Percentiles rank a stretch among this genome's conserved stretches.
These are phyloP conservation scores for Timema podura DNA, from an alignment of 2,888 invertebrate species.

Conservation along the genomic window DNA sequence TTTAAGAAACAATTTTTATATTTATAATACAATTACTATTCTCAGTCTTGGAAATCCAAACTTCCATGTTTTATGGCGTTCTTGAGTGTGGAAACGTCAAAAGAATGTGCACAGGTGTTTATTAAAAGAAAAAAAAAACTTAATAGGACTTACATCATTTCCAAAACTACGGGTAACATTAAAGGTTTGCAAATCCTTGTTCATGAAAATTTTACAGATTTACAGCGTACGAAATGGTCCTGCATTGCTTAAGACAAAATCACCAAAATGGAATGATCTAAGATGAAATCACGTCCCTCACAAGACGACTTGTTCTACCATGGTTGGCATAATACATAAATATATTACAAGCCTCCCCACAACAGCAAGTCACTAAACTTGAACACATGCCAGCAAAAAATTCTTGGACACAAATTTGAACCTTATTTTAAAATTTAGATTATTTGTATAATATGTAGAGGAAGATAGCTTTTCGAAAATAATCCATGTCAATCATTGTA, in stretches of 20 bases:
- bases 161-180: background rate
- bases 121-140: background rate
- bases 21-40: too few relatives aligned
- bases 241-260: background rate
- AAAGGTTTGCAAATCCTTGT: conserved; percentile 8
- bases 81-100: background rate
- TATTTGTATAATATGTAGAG: background rate
- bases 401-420: background rate
- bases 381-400: background rate
- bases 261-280: background rate
- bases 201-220: background rate
- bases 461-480: background rate
- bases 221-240: conserved; percentile 4
- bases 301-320: background rate
- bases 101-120: background rate
- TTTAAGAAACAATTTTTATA: too few relatives aligned
- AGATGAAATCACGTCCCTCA: background rate
- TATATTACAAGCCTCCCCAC: conserved; percentile 1
- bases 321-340: background rate
- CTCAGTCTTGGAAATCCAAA: too few relatives aligned
- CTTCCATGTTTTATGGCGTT: too few relatives aligned
- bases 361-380: background rate
- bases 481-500: background rate
- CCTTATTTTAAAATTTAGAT: background rate
- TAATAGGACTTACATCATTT: background rate